Evolutionary conservation across 2,888 invertebrate genomes (phyloP), one percentile per base, ranked within the genome.

Genomic region (Coelopa pilipes): DNA sequence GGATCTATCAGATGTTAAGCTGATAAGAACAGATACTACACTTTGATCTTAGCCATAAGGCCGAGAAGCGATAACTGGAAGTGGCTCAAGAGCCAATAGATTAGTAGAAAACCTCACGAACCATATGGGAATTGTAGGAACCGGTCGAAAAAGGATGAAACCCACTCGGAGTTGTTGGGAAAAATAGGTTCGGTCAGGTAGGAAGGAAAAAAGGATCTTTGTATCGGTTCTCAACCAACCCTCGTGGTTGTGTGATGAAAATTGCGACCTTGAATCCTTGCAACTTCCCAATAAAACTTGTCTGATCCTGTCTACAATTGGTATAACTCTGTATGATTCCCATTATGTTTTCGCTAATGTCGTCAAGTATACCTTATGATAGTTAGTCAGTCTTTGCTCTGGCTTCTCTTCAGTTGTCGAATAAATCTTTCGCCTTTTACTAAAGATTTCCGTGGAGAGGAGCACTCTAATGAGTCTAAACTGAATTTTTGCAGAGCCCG

Each of bases 1-100:
- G 87, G 84, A 87, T 88, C 88, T 91, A 91, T 90, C 90, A 91
- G 90, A 91, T 90, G 90, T 91, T 91, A 91, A 91, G 90, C 91
- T 91, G 90, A 91, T 90, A 91, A 91, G 90, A 91, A 90, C 90
- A 90, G 90, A 91, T 90, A 89, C 89, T 89, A 90, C 90, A 90
- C 89, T 90, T 90, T 90, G 89, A 89, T 90, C 89, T 89, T 90
- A 90, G 90, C 90, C 90, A 88, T 87, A 85, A 88, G 88, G 88
- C 88, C 88, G 88, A 89, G 89, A 89, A 80, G 80, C 80, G 80
- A 81, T 80, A 80, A 80, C 78, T 76, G 0, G 0, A 10, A 5
- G 1, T 0, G 12, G 73, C 3, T 7, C 46, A 17, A 24, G 15
- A 62, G 12, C 1, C 13, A 11, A 0, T 62, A 15, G 24, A 34